phyloP scores from a whole-genome alignment of 2,797 vertebrate genomes.

The Peromyscus nudipes region DNA sequence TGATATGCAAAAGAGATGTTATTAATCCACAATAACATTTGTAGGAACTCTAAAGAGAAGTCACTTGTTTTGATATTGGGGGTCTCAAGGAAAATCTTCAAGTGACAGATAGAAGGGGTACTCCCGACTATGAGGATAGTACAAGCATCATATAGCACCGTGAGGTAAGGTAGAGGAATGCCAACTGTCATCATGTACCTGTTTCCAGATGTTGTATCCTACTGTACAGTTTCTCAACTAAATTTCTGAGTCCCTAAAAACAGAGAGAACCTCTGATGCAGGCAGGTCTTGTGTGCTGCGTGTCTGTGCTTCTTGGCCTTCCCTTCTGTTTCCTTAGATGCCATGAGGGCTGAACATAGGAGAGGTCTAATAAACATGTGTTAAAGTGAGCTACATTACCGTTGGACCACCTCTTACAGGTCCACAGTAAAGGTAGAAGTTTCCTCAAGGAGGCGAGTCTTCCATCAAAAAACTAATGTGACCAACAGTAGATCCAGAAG shows the following conservation, averaged over 20 bases:
- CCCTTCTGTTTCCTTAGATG: constrained; percentile 6
- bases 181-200: background rate
- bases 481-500: background rate
- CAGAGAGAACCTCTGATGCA: background rate
- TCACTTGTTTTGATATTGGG: constrained; percentile 14
- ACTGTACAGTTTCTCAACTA: constrained; percentile 1
- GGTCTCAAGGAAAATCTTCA: constrained; percentile 25
- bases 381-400: background rate
- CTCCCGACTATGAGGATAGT: constrained; percentile 12
- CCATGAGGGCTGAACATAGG: constrained; percentile 6
- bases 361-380: constrained; percentile 24
- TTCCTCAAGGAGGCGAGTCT: background rate
- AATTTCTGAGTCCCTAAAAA: background rate
- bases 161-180: background rate
- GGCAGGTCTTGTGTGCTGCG: background rate
- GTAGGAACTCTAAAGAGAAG: background rate
- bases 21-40: background rate
- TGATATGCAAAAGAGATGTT: background rate
- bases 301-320: background rate
- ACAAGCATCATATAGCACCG: background rate
- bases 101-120: background rate
- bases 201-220: constrained; percentile 18
- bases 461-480: background rate
- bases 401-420: background rate
- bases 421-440: background rate